phyloP scores from a whole-genome alignment of 2,797 vertebrate genomes.

The Botia kubotai region DNA sequence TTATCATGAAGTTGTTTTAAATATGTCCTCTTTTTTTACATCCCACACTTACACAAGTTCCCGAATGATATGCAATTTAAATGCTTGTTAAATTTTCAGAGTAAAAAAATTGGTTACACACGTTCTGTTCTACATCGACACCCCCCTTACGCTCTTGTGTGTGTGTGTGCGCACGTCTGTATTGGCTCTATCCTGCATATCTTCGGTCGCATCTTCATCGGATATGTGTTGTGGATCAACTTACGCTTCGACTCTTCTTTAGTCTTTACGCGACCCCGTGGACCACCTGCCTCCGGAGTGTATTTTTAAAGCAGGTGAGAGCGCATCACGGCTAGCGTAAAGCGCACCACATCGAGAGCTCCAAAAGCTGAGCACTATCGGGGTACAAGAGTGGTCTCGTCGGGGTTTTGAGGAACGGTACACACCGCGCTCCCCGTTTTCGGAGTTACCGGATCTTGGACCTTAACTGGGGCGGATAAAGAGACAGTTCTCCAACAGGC shows the following conservation, averaged over 20 bases:
- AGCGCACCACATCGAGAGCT: conserved; percentile 16
- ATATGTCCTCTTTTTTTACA: conserved; percentile 18
- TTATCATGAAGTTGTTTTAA: conserved; percentile 42
- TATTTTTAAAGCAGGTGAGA: conserved; percentile 33
- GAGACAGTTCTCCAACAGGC: conserved; percentile 87
- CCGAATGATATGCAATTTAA: not conserved
- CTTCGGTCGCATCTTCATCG: conserved; percentile 26
- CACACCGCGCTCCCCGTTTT: conserved; percentile 29
- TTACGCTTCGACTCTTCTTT: conserved; percentile 31
- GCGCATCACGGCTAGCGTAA: conserved; percentile 1
- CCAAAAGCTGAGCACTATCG: conserved; percentile 12
- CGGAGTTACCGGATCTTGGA: conserved; percentile 41
- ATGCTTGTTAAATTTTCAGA: not conserved
- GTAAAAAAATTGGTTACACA: conserved; percentile 1
- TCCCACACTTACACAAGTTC: not conserved
- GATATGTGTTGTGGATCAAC: conserved; percentile 28
- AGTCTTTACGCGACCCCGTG: conserved; percentile 25
- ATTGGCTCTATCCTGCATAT: conserved; percentile 33
- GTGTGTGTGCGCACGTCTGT: conserved; percentile 6
- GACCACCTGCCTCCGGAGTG: conserved; percentile 28
- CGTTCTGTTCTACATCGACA: conserved; percentile 16
- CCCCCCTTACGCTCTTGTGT: conserved; percentile 11
- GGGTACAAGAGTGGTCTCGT: conserved; percentile 18
- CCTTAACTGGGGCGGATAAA: conserved; percentile 56
- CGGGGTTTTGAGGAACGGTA: not conserved